A percentile compares a stretch with the other conserved stretches of the same genome.
phyloP scores from a whole-genome alignment of 2,797 vertebrate genomes.

The Sarcoramphus papa region DNA sequence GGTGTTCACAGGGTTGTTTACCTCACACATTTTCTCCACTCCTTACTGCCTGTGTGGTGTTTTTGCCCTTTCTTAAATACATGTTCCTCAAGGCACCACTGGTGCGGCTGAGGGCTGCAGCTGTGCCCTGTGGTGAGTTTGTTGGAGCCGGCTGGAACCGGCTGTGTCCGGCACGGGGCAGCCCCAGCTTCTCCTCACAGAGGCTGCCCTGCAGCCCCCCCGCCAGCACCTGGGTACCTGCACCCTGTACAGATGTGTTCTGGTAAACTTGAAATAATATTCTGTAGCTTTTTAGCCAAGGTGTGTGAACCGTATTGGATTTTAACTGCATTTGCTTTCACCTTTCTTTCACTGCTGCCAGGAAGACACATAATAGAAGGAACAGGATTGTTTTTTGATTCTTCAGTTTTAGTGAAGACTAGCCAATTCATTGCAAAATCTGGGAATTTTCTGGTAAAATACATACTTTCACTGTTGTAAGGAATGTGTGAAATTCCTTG shows the following conservation, averaged over 20 bases:
- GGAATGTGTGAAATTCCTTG: background rate
- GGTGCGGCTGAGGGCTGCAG: background rate
- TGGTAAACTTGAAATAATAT: background rate
- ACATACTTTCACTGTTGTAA: background rate
- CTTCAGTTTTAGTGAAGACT: background rate
- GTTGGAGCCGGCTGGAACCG: background rate
- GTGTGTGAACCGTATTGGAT: background rate
- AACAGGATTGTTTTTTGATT: background rate
- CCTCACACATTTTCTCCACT: accelerated
- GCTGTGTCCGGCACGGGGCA: accelerated
- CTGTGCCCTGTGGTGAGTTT: accelerated
- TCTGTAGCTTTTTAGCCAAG: background rate
- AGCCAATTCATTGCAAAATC: background rate
- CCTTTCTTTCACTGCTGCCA: background rate
- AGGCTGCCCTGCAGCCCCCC: background rate
- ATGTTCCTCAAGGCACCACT: accelerated
- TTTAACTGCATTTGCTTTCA: background rate
- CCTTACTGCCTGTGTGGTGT: background rate
- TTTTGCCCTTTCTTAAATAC: background rate
- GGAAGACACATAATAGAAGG: background rate
- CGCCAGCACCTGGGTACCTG: accelerated
- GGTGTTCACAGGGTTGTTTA: background rate
- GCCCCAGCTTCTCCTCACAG: background rate
- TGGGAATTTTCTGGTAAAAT: background rate
- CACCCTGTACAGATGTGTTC: accelerated